Evolutionary conservation across 2,888 invertebrate species (phyloP).

Genomic region (Autographa gamma): DNA sequence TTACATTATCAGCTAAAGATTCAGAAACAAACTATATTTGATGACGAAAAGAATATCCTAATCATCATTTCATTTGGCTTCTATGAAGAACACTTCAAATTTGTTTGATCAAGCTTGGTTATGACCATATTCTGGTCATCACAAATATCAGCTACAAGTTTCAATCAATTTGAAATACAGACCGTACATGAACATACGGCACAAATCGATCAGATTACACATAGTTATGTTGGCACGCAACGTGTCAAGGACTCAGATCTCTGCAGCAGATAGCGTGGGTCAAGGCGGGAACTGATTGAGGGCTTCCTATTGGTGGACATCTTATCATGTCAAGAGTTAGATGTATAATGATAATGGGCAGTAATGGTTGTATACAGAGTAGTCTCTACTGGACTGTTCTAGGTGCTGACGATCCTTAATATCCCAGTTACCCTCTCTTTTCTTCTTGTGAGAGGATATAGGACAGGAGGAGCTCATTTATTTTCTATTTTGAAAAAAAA

Average conservation of each 20-base stretch:
- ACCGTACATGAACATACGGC: not conserved
- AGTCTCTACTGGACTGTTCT: not conserved
- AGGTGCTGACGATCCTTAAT: too few relatives aligned
- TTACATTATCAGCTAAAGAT: too few relatives aligned
- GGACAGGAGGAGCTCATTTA: too few relatives aligned
- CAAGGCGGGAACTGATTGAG: constrained; percentile 51
- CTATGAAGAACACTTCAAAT: too few relatives aligned
- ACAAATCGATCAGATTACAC: constrained; percentile 50
- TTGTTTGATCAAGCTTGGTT: not conserved
- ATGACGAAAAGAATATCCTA: too few relatives aligned
- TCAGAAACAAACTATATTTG: too few relatives aligned
- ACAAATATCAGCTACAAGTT: not conserved
- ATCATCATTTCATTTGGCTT: too few relatives aligned
- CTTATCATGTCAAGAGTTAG: constrained; percentile 19
- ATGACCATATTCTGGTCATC: too few relatives aligned
- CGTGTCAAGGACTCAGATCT: constrained; percentile 57
- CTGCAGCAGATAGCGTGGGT: constrained; percentile 39
- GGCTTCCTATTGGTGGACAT: constrained; percentile 25
- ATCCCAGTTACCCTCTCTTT: too few relatives aligned
- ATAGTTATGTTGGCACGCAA: constrained; percentile 44
- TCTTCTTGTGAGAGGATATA: too few relatives aligned
- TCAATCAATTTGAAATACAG: not conserved
- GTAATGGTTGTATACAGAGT: too few relatives aligned
- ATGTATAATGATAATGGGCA: constrained; percentile 12
- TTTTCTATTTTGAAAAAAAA: too few relatives aligned